Conservation (phyloP, 2,888 invertebrate genomes). For the Suillia variegata region DNA sequence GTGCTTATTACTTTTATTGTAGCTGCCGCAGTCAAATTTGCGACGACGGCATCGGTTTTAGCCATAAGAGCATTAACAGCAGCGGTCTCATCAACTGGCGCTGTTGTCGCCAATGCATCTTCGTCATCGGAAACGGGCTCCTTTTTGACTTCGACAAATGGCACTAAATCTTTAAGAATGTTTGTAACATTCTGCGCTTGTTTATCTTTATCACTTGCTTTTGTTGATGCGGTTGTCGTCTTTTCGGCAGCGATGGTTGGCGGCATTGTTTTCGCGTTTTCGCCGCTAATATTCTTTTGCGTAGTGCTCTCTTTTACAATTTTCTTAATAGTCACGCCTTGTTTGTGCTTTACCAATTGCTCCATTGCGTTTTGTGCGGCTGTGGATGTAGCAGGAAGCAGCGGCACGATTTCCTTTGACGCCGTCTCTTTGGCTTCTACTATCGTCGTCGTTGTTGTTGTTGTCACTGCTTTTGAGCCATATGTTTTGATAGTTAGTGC, state of each 20-base stretch:
- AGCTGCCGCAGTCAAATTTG: slow-evolving; percentile 1
- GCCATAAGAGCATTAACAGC: background rate
- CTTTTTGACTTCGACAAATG: slow-evolving; percentile 53
- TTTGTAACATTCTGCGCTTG: slow-evolving; percentile 33
- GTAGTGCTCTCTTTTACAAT: background rate
- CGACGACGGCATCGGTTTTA: too few species aligned
- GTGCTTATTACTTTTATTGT: background rate
- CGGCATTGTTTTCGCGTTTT: slow-evolving; percentile 22
- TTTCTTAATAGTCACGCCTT: too few species aligned
- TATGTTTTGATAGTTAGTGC: slow-evolving; percentile 15
- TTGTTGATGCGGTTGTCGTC: too few species aligned
- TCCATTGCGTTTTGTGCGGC: background rate
- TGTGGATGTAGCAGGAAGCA: slow-evolving; percentile 21
- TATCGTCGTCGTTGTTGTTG: slow-evolving; percentile 25
- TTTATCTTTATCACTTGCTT: slow-evolving; percentile 34
- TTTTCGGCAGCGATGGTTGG: slow-evolving; percentile 6
- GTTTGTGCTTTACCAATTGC: too few species aligned
- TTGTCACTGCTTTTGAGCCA: background rate
- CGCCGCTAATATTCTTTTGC: background rate
- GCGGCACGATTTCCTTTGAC: slow-evolving; percentile 46
- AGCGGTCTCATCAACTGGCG: too few species aligned
- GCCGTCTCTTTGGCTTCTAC: slow-evolving; percentile 45
- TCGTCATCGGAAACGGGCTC: slow-evolving; percentile 49
- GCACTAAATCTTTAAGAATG: slow-evolving; percentile 44
- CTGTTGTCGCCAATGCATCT: slow-evolving; percentile 15